These are phyloP conservation scores for Meta bourneti DNA, from an alignment of 2,888 invertebrate genomes.

Conservation along the genomic window DNA sequence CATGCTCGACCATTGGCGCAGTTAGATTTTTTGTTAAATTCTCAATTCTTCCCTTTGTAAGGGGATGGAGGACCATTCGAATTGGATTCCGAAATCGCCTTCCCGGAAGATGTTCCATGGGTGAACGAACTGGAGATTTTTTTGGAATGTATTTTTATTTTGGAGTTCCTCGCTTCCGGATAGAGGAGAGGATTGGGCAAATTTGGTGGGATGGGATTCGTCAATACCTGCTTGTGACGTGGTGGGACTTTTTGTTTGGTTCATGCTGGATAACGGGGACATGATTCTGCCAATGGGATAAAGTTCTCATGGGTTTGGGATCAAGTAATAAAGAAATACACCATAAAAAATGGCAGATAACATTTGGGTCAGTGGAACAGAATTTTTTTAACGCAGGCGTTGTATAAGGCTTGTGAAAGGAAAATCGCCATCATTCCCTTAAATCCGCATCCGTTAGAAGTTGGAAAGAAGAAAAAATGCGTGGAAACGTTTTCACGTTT, in stretches of 20 bases:
- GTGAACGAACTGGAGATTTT: slow-evolving; percentile 68
- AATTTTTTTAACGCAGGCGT: slow-evolving; percentile 41
- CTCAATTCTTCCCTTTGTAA: slow-evolving; percentile 52
- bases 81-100: slow-evolving; percentile 59
- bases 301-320: slow-evolving; percentile 52
- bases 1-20: slow-evolving; percentile 61
- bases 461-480: slow-evolving; percentile 1
- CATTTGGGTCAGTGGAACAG: slow-evolving; percentile 70
- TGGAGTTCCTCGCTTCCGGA: slow-evolving; percentile 53
- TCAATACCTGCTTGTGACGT: slow-evolving; percentile 41
- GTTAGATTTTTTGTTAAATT: slow-evolving; percentile 52
- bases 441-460: slow-evolving; percentile 24
- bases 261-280: slow-evolving; percentile 49
- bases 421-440: slow-evolving; percentile 61
- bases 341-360: slow-evolving; percentile 23
- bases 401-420: slow-evolving; percentile 67
- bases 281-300: slow-evolving; percentile 40
- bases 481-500: slow-evolving; percentile 22
- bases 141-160: slow-evolving; percentile 60
- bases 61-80: slow-evolving; percentile 19
- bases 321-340: slow-evolving; percentile 18
- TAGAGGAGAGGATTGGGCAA: slow-evolving; percentile 31
- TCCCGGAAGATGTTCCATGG: slow-evolving; percentile 70
- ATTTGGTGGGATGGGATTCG: slow-evolving; percentile 34
- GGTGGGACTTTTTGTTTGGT: slow-evolving; percentile 32